Evolutionary conservation across 2,113 vertebrate species (phyloP).

Genomic region (Malurus elegans): DNA sequence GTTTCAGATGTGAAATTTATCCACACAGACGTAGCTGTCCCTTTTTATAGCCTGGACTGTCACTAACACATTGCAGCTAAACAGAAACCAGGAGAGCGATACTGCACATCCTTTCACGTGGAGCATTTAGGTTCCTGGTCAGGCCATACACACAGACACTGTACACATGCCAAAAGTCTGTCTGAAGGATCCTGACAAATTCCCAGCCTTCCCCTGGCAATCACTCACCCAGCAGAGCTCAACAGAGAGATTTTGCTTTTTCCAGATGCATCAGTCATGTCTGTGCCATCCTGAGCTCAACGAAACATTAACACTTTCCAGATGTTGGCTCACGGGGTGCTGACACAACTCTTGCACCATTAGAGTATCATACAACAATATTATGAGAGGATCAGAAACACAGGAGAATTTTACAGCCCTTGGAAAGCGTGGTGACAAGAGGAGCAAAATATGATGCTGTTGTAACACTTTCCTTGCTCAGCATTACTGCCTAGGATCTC

Average conservation of each 20-base stretch:
- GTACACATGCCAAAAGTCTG: background rate
- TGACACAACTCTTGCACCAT: background rate
- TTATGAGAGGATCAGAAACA: background rate
- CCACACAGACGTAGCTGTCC: background rate
- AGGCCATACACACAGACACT: no score
- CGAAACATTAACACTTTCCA: background rate
- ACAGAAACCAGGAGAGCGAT: background rate
- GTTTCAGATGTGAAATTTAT: background rate
- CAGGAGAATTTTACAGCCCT: background rate
- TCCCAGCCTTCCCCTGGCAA: background rate
- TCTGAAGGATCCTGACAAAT: background rate
- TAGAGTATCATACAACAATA: background rate
- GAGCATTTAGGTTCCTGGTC: background rate
- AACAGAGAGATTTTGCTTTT: background rate
- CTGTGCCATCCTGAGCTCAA: background rate
- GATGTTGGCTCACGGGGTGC: background rate
- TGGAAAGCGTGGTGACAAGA: background rate
- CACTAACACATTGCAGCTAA: background rate
- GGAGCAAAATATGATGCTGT: background rate
- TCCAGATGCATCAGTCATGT: background rate
- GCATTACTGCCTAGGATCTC: background rate
- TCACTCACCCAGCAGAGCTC: background rate
- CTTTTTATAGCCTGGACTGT: background rate
- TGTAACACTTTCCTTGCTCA: background rate
- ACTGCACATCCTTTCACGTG: background rate